These are phyloP conservation scores for Porites evermanni DNA, from an alignment of 92 coral and sea anemone species.

Conservation along the genomic window DNA sequence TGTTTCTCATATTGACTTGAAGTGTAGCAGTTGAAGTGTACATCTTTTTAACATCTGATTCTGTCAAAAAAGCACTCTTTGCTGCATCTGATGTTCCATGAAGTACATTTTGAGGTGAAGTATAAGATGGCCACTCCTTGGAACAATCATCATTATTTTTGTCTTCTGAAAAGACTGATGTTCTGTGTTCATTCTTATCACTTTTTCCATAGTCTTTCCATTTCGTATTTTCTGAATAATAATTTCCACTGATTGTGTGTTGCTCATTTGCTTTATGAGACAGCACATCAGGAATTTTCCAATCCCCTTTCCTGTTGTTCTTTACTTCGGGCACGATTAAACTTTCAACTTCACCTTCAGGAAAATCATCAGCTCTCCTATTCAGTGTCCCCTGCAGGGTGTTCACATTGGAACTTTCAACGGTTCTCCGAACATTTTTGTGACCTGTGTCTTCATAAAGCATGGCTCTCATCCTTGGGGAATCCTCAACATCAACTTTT, in stretches of 20 bases:
- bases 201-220: neutral
- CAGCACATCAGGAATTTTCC: constrained; percentile 2
- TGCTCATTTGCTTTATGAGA: neutral
- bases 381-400: neutral
- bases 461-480: neutral
- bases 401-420: neutral
- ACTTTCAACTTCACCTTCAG: neutral
- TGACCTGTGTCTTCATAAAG: neutral
- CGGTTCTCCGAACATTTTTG: neutral
- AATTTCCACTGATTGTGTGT: neutral
- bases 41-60: neutral
- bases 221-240: neutral
- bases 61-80: neutral
- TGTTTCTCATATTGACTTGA: constrained; percentile 23
- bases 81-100: neutral
- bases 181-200: neutral
- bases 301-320: neutral
- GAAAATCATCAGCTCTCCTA: neutral
- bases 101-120: neutral
- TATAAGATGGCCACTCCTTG: neutral
- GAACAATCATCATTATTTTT: neutral
- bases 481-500: constrained; percentile 5
- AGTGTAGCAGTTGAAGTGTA: constrained; percentile 42
- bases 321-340: constrained; percentile 22
- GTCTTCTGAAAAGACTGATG: constrained; percentile 12